Conservation (phyloP, 2,113 vertebrate genomes). For the Pyrgilauda ruficollis region DNA sequence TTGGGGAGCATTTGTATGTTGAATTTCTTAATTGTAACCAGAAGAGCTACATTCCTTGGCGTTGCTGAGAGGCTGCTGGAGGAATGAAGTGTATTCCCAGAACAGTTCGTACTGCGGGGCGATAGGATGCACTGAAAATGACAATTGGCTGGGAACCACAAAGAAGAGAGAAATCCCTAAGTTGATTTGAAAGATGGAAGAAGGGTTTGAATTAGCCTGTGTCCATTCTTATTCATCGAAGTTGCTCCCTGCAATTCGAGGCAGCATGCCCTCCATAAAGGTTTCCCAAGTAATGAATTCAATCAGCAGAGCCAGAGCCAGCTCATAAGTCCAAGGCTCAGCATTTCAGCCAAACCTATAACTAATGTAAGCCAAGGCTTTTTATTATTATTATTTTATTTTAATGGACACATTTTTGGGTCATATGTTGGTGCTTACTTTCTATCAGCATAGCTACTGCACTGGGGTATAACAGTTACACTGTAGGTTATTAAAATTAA, state of each 20-base stretch:
- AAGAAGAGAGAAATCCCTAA: slow-evolving; percentile 41
- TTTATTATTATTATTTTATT: slow-evolving; percentile 33
- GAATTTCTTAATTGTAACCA: slow-evolving; percentile 64
- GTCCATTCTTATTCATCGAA: slow-evolving; percentile 6
- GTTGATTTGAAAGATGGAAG: slow-evolving; percentile 51
- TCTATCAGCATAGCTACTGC: neutral
- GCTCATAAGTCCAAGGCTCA: neutral
- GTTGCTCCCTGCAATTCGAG: neutral
- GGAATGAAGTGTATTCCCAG: slow-evolving; percentile 56
- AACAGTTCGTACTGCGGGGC: neutral
- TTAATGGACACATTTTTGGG: slow-evolving; percentile 32
- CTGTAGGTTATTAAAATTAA: slow-evolving; percentile 30
- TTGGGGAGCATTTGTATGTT: slow-evolving; percentile 40
- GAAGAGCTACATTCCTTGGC: slow-evolving; percentile 55
- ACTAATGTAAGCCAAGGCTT: neutral
- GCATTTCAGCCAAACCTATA: neutral
- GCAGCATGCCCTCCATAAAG: neutral
- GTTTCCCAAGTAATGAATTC: slow-evolving; percentile 21
- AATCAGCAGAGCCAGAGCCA: neutral
- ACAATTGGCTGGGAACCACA: slow-evolving; percentile 35
- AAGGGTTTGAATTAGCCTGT: slow-evolving; percentile 39
- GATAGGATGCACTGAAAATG: slow-evolving; percentile 44
- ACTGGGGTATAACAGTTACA: neutral
- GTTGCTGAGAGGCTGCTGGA: slow-evolving; percentile 29
- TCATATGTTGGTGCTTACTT: neutral